These are phyloP conservation scores for Falco peregrinus DNA, from an alignment of 2,797 vertebrate genomes.

Conservation along the genomic window DNA sequence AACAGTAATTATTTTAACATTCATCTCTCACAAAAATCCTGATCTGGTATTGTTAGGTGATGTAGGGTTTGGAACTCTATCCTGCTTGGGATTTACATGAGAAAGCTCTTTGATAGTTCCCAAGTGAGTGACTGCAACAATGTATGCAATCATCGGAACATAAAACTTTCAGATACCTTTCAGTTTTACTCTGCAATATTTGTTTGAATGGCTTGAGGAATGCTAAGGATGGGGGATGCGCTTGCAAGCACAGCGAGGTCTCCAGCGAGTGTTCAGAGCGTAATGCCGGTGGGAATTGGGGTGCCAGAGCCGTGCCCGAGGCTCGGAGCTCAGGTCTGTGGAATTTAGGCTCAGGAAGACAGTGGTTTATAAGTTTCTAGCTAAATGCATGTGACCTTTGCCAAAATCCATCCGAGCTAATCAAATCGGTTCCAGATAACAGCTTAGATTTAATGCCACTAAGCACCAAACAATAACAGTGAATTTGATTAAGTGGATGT, in stretches of 20 bases:
- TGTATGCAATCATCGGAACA: background rate
- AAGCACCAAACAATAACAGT: background rate
- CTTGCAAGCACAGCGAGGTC: background rate
- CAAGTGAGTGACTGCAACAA: background rate
- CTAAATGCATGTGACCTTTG: background rate
- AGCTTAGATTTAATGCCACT: conserved; percentile 37
- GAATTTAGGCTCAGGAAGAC: background rate
- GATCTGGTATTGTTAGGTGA: background rate
- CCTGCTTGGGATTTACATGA: background rate
- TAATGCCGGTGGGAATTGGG: background rate
- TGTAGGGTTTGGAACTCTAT: background rate
- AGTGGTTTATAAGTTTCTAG: background rate
- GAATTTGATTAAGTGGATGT: background rate
- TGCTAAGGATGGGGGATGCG: background rate
- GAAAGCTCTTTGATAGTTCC: background rate
- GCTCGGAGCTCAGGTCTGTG: fast-evolving
- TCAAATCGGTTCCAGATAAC: conserved; percentile 32
- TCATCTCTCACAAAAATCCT: background rate
- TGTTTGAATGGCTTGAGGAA: background rate
- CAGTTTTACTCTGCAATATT: background rate
- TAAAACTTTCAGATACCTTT: background rate
- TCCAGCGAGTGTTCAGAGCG: fast-evolving
- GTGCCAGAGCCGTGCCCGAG: background rate
- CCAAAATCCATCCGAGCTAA: background rate
- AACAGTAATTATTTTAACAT: background rate